Conservation (phyloP, 35 echinoderm and acorn worm species). For the Ophiothrix spiculata region DNA sequence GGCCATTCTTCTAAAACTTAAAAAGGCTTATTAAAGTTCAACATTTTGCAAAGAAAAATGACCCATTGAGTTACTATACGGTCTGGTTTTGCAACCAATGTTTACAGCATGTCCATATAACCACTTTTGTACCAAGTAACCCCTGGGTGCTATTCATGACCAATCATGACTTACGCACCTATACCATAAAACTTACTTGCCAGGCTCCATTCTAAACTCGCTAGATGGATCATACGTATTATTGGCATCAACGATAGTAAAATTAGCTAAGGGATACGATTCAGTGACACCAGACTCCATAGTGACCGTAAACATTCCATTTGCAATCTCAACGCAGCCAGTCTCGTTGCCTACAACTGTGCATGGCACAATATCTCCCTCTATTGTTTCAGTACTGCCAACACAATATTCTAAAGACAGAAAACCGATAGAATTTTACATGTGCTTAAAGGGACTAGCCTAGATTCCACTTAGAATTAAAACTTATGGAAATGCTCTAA, state of each 20-base stretch:
- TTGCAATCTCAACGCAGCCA: not conserved
- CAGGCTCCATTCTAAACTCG: conserved; percentile 41
- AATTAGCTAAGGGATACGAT: not conserved
- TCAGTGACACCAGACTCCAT: not conserved
- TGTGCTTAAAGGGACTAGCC: too few species aligned
- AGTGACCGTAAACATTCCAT: not conserved
- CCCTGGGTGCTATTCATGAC: too few species aligned
- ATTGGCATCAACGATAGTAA: not conserved
- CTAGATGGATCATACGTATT: not conserved
- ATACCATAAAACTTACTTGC: conserved; percentile 33
- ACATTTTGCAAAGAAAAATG: too few species aligned
- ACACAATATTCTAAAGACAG: conserved; percentile 26
- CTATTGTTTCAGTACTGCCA: not conserved
- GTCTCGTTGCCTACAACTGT: conserved; percentile 4
- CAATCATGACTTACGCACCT: too few species aligned
- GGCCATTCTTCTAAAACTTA: not conserved
- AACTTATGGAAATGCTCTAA: too few species aligned
- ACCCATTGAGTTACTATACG: too few species aligned
- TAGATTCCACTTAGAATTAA: too few species aligned
- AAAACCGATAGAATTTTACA: too few species aligned
- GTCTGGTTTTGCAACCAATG: too few species aligned
- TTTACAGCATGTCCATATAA: too few species aligned
- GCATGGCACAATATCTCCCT: conserved; percentile 38
- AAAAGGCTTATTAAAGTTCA: too few species aligned
- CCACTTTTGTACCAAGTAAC: too few species aligned